phyloP scores from a whole-genome alignment of 1,140 invertebrate species.

The Arion vulgaris region DNA sequence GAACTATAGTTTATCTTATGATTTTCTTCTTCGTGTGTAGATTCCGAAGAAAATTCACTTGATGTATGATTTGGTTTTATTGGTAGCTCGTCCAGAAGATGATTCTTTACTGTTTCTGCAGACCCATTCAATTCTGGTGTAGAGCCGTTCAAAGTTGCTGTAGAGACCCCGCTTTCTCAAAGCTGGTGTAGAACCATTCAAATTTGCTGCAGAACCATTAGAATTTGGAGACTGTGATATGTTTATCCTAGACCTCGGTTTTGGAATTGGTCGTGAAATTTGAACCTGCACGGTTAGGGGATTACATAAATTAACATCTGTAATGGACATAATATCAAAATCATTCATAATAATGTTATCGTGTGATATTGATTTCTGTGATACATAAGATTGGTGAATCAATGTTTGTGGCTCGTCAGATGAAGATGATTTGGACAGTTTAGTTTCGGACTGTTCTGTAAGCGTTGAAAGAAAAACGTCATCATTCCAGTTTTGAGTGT shows the following conservation, averaged over 20 bases:
- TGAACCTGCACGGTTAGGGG: not conserved
- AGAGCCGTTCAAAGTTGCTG: no score
- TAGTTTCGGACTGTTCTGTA: not conserved
- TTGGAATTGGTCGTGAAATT: not conserved
- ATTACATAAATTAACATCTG: not conserved
- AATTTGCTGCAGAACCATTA: not conserved
- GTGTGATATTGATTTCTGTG: not conserved
- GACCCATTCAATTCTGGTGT: not conserved
- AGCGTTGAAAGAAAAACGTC: not conserved
- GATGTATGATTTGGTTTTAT: no score
- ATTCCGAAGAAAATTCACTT: no score
- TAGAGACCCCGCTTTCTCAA: not conserved
- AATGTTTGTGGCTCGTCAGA: not conserved
- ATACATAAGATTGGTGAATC: not conserved
- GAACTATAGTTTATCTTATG: not conserved
- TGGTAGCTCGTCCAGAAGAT: not conserved
- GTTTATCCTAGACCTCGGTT: not conserved
- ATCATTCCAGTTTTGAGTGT: not conserved
- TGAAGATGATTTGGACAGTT: not conserved
- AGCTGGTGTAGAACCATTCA: not conserved
- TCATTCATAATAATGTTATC: not conserved
- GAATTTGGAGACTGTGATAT: not conserved
- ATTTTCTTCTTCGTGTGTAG: not conserved
- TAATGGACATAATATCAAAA: not conserved
- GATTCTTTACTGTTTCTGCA: not conserved